phyloP scores from a whole-genome alignment of 1,140 invertebrate genomes.

The Eciton burchellii region DNA sequence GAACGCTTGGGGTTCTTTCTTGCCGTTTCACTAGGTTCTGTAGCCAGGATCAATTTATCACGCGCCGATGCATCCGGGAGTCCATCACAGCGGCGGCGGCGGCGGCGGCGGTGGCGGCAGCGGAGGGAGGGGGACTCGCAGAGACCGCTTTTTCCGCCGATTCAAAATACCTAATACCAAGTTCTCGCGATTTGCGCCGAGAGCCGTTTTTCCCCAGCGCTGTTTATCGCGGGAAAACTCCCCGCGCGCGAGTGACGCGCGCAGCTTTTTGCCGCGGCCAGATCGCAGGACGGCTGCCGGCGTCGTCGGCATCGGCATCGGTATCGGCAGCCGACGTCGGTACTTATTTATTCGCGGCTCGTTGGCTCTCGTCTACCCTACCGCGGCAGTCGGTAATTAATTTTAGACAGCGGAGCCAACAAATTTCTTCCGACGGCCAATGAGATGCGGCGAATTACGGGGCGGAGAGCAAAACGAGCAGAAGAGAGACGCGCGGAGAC shows the following conservation, averaged over 20 bases:
- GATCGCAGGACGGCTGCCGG: constrained; percentile 43
- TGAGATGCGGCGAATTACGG: constrained; percentile 72
- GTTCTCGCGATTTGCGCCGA: constrained; percentile 61
- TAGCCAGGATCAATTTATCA: constrained; percentile 57
- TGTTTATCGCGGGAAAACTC: constrained; percentile 64
- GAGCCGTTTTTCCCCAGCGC: constrained; percentile 59
- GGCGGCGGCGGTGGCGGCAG: not conserved
- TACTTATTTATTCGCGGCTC: constrained; percentile 72
- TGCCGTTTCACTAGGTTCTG: constrained; percentile 25
- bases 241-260: constrained; percentile 33
- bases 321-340: constrained; percentile 31
- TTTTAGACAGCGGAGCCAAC: constrained; percentile 67
- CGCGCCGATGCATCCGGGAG: constrained; percentile 52
- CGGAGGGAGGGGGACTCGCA: constrained; percentile 18
- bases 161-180: constrained; percentile 64
- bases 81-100: constrained; percentile 18
- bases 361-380: constrained; percentile 45
- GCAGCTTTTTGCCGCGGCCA: constrained; percentile 9
- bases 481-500: too few species aligned
- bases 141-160: constrained; percentile 39
- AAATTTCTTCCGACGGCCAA: constrained; percentile 76
- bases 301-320: constrained; percentile 63
- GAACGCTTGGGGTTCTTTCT: constrained; percentile 43
- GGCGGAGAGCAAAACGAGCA: not conserved
- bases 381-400: constrained; percentile 65